A percentile compares a stretch with the other conserved stretches of the same genome.
phyloP scores from a whole-genome alignment of 2,888 invertebrate species.

The Ectemnius lituratus region DNA sequence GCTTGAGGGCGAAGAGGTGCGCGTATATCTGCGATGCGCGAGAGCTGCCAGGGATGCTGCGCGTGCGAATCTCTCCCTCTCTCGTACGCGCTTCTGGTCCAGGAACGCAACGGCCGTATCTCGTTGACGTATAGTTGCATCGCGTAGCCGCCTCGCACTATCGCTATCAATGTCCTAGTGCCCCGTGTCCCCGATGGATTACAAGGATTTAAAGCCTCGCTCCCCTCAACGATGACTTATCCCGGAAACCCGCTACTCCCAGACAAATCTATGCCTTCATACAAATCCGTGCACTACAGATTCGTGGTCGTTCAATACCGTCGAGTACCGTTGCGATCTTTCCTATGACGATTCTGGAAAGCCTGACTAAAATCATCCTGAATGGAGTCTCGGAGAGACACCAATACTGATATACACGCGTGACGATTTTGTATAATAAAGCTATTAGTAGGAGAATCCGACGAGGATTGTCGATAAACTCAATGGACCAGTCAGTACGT shows the following conservation, averaged over 20 bases:
- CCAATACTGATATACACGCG: not conserved
- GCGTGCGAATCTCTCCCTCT: not conserved
- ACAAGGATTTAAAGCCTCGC: constrained; percentile 57
- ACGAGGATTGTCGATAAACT: no score
- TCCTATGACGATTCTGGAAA: no score
- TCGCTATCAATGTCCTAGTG: constrained; percentile 55
- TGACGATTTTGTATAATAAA: not conserved
- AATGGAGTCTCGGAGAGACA: not conserved
- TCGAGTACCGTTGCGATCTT: no score
- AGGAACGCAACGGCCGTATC: constrained; percentile 55
- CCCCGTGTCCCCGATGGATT: constrained; percentile 54
- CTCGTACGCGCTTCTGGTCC: constrained; percentile 9
- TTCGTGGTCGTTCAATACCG: no score
- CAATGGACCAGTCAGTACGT: no score
- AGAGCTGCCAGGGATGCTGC: not conserved
- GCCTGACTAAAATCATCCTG: no score
- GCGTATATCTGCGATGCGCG: constrained; percentile 9
- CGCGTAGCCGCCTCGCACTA: constrained; percentile 53
- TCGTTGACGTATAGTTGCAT: constrained; percentile 59
- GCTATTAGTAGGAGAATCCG: not conserved
- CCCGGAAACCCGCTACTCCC: no score
- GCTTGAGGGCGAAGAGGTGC: constrained; percentile 24
- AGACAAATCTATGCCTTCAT: no score
- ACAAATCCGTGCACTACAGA: no score
- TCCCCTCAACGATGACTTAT: not conserved